Base-by-base conservation (phyloP, 2,888 invertebrate genomes). In the Buathra laborator region DNA sequence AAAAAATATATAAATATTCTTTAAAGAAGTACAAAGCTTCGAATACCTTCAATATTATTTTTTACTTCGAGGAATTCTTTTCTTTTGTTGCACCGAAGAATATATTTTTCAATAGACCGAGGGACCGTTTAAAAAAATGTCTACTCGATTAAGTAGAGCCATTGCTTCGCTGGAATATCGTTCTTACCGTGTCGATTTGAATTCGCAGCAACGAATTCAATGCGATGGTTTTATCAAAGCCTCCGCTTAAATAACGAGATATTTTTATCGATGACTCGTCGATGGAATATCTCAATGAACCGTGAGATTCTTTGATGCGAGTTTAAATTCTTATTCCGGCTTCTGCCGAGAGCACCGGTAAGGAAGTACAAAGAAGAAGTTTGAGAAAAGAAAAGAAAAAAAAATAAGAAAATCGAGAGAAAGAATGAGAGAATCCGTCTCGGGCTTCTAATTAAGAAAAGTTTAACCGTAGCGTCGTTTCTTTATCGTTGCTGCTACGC, bases 281-380 rank as follows among this genome's bases (percentile, higher is more conserved):
- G 64, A 66, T 66, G 48, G 48, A 19, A 14, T 44, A 53, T 62
- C n/a, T 46, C 44, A 48, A 77, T 44, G 71, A 71, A 75, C 56
- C 76, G 44, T 71, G 29, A 12, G 29, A 53, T 56, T 37, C 67
- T 67, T 84, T 67, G 67, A 84, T 59, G 44, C 76, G 44, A 86
- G 83, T 86, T 59, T 83, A 83, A 85, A 85, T 87, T 86, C 84
- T 86, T 81, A 85, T 86, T 86, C 79, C 72, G 68, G 75, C 75
- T 80, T 80, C 37, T 70, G 74, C 79, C 19, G 43, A 76, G 53
- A 48, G 10, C 9, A 10, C 43, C 51, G 19, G 59, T 24, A 59
- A 16, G 46, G 24, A 56, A 10, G 44, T 48, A 32, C 67, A 5
- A 44, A 59, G 46, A 56, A 53, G 67, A 4, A 67, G 32, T 77